These are phyloP conservation scores for Paradoxurus hermaphroditus DNA, from an alignment of 2,113 vertebrate genomes.

Conservation along the genomic window DNA sequence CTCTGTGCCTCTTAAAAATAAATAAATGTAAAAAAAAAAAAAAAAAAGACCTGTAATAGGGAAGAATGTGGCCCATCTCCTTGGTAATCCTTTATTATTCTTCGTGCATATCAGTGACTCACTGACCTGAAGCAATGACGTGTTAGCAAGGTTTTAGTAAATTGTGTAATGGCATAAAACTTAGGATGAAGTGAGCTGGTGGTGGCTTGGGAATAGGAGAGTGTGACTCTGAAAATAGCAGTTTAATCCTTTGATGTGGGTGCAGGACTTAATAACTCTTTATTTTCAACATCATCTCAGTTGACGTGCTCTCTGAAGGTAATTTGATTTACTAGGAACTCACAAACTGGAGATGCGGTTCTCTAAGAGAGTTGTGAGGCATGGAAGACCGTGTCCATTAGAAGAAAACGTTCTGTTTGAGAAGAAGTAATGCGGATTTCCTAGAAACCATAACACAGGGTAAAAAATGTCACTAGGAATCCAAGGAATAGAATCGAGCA, in stretches of 20 bases:
- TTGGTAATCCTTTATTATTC: not conserved
- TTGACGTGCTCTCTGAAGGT: not conserved
- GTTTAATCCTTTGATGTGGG: not conserved
- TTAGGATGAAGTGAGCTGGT: not conserved
- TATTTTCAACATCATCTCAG: slow-evolving; percentile 42
- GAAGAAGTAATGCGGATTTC: not conserved
- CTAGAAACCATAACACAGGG: not conserved
- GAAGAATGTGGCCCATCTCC: not conserved
- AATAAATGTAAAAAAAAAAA: too few species aligned
- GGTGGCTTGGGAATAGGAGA: slow-evolving; percentile 4
- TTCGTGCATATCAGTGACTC: not conserved
- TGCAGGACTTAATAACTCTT: slow-evolving; percentile 20
- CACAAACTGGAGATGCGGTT: not conserved
- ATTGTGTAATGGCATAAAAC: not conserved
- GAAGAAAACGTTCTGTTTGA: not conserved
- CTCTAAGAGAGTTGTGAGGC: not conserved
- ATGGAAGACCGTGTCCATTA: not conserved
- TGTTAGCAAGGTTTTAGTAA: slow-evolving; percentile 1
- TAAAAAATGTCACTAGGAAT: slow-evolving; percentile 45
- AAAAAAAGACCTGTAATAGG: not conserved
- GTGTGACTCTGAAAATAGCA: slow-evolving; percentile 24
- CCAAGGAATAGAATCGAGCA: not conserved
- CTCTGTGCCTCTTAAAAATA: too few species aligned
- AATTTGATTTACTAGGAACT: slow-evolving; percentile 48
- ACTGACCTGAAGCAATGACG: not conserved